A percentile compares a stretch with the other conserved stretches of the same genome.
phyloP scores from a whole-genome alignment of 1,140 invertebrate genomes.

The Alviniconcha marisindica region DNA sequence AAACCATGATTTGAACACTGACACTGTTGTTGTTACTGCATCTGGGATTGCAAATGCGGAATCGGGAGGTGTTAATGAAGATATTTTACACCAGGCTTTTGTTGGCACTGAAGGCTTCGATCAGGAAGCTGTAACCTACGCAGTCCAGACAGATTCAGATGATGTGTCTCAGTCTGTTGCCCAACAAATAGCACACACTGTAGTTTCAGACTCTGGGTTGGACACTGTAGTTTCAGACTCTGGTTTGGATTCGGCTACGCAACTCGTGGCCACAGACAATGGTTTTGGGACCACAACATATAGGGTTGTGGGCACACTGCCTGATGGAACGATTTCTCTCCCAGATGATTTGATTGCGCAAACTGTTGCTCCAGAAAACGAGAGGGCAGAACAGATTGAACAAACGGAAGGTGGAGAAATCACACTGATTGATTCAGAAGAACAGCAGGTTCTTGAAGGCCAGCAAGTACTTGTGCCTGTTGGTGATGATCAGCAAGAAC shows the following conservation, averaged over 20 bases:
- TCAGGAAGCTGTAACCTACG: conserved; percentile 42
- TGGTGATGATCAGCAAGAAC: conserved; percentile 11
- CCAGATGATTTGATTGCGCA: conserved; percentile 37
- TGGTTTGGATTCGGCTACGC: conserved; percentile 21
- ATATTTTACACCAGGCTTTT: conserved; percentile 75
- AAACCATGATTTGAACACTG: conserved; percentile 51
- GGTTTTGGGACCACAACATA: conserved; percentile 35
- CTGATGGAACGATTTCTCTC: conserved; percentile 33
- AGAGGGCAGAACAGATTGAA: conserved; percentile 28
- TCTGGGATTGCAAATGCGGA: conserved; percentile 36
- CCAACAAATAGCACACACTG: conserved; percentile 45
- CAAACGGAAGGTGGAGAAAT: conserved; percentile 6
- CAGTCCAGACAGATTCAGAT: conserved; percentile 44
- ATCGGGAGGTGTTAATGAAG: conserved; percentile 62
- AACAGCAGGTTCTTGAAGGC: conserved; percentile 11
- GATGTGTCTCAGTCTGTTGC: conserved; percentile 33
- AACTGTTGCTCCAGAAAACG: neutral
- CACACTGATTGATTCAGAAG: conserved; percentile 7
- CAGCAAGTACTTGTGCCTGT: conserved; percentile 6
- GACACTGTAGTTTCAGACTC: conserved; percentile 23
- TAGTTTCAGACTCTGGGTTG: conserved; percentile 35
- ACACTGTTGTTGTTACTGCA: conserved; percentile 45
- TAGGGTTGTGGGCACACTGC: conserved; percentile 24
- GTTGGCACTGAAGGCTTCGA: conserved; percentile 69
- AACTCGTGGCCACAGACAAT: conserved; percentile 29